phyloP scores from a whole-genome alignment of 2,888 invertebrate genomes.

The Trichogramma evanescens region DNA sequence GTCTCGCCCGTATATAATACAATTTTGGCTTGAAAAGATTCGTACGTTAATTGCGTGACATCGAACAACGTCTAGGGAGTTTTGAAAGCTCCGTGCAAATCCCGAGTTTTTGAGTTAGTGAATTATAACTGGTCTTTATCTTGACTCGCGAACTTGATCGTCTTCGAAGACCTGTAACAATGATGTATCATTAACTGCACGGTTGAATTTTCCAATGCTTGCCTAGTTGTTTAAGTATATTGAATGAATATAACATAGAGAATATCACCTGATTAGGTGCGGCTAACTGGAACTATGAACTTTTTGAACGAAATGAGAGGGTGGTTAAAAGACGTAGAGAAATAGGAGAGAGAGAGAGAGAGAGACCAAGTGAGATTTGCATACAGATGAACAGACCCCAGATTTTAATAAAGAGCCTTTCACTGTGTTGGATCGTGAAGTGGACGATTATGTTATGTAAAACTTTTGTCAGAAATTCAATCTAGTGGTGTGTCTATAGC shows the following conservation, averaged over 20 bases:
- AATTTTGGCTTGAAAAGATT: conserved; percentile 2
- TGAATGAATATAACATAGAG: neutral
- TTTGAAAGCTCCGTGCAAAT: conserved; percentile 4
- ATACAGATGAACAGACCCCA: too few relatives aligned
- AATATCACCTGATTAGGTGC: conserved; percentile 12
- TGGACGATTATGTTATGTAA: too few relatives aligned
- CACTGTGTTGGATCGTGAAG: too few relatives aligned
- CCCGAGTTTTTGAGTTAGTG: neutral
- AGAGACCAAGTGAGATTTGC: too few relatives aligned
- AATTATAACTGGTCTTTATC: neutral
- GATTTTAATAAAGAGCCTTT: too few relatives aligned
- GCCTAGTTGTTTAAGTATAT: neutral
- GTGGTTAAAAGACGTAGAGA: too few relatives aligned
- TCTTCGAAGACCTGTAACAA: conserved; percentile 1
- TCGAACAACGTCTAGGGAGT: neutral
- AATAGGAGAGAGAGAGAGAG: too few relatives aligned
- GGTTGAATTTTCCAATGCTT: conserved; percentile 9
- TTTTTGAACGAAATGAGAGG: too few relatives aligned
- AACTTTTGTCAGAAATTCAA: too few relatives aligned
- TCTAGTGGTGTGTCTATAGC: too few relatives aligned
- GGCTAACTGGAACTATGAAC: too few relatives aligned
- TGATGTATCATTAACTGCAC: conserved; percentile 12
- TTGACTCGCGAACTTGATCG: neutral
- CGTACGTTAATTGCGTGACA: conserved; percentile 8
- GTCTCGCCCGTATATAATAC: too few relatives aligned